Percentiles rank a stretch among this genome's conserved stretches.
Evolutionary conservation across 1,140 invertebrate species (phyloP).

Genomic region (Tetranychus urticae): DNA sequence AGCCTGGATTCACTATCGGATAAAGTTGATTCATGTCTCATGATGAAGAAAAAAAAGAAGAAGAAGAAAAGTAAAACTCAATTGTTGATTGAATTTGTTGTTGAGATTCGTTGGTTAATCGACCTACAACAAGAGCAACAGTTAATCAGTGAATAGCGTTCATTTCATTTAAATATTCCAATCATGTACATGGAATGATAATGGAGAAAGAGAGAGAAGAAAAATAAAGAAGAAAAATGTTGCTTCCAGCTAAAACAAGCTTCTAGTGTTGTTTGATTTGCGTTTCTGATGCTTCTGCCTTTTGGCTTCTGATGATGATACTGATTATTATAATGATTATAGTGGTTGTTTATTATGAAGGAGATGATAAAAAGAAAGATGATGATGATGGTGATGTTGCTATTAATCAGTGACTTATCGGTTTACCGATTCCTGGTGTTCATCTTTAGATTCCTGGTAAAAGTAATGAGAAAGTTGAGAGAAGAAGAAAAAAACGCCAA

Average conservation of each 20-base stretch:
- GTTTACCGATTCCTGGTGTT: neutral
- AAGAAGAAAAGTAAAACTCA: too few species aligned
- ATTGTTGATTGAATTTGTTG: too few species aligned
- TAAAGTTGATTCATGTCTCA: too few species aligned
- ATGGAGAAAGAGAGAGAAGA: neutral
- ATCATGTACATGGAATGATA: neutral
- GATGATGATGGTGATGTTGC: neutral
- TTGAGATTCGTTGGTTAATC: neutral
- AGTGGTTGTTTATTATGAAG: too few species aligned
- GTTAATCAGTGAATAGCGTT: neutral
- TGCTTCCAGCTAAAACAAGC: neutral
- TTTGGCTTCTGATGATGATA: too few species aligned
- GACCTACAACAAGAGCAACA: neutral
- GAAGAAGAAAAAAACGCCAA: neutral
- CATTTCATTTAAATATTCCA: neutral
- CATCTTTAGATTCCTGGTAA: neutral
- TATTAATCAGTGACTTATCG: neutral
- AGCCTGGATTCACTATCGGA: too few species aligned
- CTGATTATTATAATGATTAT: too few species aligned
- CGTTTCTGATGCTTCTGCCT: neutral
- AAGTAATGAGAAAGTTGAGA: neutral
- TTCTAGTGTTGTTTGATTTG: neutral
- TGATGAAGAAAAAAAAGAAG: too few species aligned
- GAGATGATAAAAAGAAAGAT: neutral
- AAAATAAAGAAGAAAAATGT: neutral